A percentile compares a stretch with the other conserved stretches of the same genome.
phyloP scores from a whole-genome alignment of 2,113 vertebrate species.

The Amia ocellicauda region DNA sequence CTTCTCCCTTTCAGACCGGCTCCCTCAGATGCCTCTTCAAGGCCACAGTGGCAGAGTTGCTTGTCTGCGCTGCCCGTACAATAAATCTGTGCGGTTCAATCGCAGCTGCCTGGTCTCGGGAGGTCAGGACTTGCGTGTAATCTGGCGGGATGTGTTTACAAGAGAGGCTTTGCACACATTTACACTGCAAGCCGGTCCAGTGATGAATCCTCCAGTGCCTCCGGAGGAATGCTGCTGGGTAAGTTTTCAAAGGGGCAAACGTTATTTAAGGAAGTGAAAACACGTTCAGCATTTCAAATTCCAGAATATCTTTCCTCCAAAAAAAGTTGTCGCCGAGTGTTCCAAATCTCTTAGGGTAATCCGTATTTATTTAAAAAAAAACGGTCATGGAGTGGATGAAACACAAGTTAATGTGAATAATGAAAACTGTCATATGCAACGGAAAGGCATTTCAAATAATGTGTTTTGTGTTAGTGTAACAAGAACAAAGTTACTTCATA shows the following conservation, averaged over 20 bases:
- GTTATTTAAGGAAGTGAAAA: too few species aligned
- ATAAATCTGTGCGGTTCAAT: conserved; percentile 58
- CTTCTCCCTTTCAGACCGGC: conserved; percentile 48
- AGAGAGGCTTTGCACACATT: conserved; percentile 61
- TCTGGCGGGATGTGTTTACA: conserved; percentile 69
- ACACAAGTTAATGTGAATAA: too few species aligned
- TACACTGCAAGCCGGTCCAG: conserved; percentile 58
- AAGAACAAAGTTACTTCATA: too few species aligned
- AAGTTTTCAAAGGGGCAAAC: conserved; percentile 38
- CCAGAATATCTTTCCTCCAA: too few species aligned
- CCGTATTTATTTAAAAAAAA: too few species aligned
- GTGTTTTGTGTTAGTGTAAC: too few species aligned
- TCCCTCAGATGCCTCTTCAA: conserved; percentile 49
- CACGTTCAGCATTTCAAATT: too few species aligned
- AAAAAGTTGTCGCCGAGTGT: too few species aligned
- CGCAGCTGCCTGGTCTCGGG: conserved; percentile 72
- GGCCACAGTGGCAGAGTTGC: conserved; percentile 62
- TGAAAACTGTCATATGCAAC: too few species aligned
- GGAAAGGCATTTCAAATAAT: too few species aligned
- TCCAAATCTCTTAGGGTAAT: too few species aligned
- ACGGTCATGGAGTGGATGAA: too few species aligned
- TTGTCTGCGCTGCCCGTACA: conserved; percentile 64
- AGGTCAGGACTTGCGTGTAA: conserved; percentile 57
- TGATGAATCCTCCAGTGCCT: conserved; percentile 52
- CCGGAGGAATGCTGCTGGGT: conserved; percentile 60